These are phyloP conservation scores for Acleris holmiana DNA, from an alignment of 2,888 invertebrate genomes.

Conservation along the genomic window DNA sequence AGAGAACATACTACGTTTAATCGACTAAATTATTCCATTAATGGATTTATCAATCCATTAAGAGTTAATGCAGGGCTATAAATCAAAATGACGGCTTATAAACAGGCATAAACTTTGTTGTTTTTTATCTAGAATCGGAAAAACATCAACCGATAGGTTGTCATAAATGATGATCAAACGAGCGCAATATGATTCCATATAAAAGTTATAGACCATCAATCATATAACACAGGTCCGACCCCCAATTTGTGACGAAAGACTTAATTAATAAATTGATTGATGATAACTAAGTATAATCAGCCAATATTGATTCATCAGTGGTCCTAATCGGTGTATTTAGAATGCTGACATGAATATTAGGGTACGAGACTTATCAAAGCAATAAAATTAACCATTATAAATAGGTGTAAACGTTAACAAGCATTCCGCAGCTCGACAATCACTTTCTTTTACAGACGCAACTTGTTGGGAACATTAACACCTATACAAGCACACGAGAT, in stretches of 20 bases:
- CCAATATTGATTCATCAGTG: constrained; percentile 9
- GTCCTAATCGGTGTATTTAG: neutral
- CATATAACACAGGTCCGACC: constrained; percentile 1
- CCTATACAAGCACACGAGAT: constrained; percentile 1
- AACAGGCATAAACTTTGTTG: neutral
- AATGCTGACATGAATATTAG: neutral
- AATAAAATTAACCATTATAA: neutral
- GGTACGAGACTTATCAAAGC: neutral
- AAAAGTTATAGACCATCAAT: constrained; percentile 2
- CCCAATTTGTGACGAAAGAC: constrained; percentile 21
- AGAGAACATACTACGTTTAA: constrained; percentile 46
- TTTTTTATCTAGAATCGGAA: constrained; percentile 7
- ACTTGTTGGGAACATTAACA: constrained; percentile 16
- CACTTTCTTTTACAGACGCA: constrained; percentile 21
- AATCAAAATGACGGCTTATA: constrained; percentile 13
- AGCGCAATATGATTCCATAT: neutral
- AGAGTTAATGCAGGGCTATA: constrained; percentile 5
- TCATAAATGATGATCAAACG: constrained; percentile 2
- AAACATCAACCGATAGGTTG: constrained; percentile 16
- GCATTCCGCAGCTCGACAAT: constrained; percentile 13
- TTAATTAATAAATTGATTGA: constrained; percentile 28
- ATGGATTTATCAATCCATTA: constrained; percentile 45
- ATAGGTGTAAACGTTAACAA: constrained; percentile 1
- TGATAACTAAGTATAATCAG: neutral
- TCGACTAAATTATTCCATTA: constrained; percentile 46